Evolutionary conservation across 2,888 invertebrate species (phyloP), one percentile per base, ranked within the genome.

Genomic region (Eupithecia dodoneata): DNA sequence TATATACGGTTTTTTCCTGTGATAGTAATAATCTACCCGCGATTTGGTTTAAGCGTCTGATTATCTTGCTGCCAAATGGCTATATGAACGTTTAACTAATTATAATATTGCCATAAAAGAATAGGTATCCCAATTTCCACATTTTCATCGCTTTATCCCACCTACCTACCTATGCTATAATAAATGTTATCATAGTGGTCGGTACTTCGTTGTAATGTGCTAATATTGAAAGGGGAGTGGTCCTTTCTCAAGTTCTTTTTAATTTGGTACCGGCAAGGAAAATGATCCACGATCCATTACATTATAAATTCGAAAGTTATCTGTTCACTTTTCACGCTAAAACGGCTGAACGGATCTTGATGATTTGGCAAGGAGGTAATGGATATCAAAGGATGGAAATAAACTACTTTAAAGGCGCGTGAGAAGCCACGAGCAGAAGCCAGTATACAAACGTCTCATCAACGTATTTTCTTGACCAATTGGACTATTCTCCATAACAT

Each of bases 401-500:
- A 30, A 30, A 30, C 30, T 30, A 30, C 30, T 30, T 30, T 30
- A 30, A 30, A 30, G 30, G 30, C 30, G 30, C 30, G 30, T 30
- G 30, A 30, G 30, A 30, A 30, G 30, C 30, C 30, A 30, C 0
- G 1, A 30, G 30, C 30, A 30, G 30, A 30, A 30, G 30, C 30
- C 30, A 30, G 30, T 30, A 9, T 59, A 59, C 3, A 59, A 18
- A 18, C 18, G n/a, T 18, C 9, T 3, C 55, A 59, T 18, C 18
- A 59, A n/a, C 55, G 3, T 59, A 9, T 59, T 59, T 59, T 67
- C 66, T n/a, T 65, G 10, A 12, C 12, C 30, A 30, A 65, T 12
- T 30, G 42, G 30, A 67, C 45, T 18, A 9, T 69, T 45, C 45
- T 85, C 85, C 84, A 83, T 85, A 81, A 85, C 86, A 88, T 89